Conservation (phyloP, 1,140 invertebrate genomes). For the Pseudomyrmex cubaensis region DNA sequence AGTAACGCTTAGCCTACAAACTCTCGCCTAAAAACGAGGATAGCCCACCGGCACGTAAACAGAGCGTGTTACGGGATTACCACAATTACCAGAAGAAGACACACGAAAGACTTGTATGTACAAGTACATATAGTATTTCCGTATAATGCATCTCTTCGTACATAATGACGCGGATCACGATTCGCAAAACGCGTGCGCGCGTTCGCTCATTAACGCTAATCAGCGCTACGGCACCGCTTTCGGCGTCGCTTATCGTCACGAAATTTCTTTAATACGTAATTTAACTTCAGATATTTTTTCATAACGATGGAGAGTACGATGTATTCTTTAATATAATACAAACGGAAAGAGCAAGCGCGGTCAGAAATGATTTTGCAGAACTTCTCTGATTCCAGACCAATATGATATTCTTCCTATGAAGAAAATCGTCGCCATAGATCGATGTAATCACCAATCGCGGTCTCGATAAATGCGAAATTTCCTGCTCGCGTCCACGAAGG, state of each 20-base stretch:
- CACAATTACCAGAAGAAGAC: not conserved
- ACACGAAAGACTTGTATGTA: not conserved
- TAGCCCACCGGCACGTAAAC: constrained; percentile 15
- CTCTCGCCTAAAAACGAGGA: constrained; percentile 31
- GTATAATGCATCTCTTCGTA: not conserved
- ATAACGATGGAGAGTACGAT: not conserved
- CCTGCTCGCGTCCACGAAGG: constrained; percentile 51
- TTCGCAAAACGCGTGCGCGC: not conserved
- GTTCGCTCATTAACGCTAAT: not conserved
- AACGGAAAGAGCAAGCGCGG: no score
- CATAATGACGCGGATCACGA: not conserved
- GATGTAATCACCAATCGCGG: not conserved
- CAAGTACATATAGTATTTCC: not conserved
- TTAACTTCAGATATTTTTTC: not conserved
- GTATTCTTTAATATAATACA: not conserved
- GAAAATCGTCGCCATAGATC: not conserved
- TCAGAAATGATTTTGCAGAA: no score
- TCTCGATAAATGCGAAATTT: constrained; percentile 9
- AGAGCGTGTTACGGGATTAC: constrained; percentile 9
- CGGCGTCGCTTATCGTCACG: not conserved
- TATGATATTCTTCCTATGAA: not conserved
- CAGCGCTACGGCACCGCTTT: not conserved
- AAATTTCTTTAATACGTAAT: not conserved
- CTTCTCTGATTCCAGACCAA: not conserved
- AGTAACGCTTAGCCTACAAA: constrained; percentile 66